phyloP scores from a whole-genome alignment of 2,797 vertebrate genomes.

The Falco rusticolus region DNA sequence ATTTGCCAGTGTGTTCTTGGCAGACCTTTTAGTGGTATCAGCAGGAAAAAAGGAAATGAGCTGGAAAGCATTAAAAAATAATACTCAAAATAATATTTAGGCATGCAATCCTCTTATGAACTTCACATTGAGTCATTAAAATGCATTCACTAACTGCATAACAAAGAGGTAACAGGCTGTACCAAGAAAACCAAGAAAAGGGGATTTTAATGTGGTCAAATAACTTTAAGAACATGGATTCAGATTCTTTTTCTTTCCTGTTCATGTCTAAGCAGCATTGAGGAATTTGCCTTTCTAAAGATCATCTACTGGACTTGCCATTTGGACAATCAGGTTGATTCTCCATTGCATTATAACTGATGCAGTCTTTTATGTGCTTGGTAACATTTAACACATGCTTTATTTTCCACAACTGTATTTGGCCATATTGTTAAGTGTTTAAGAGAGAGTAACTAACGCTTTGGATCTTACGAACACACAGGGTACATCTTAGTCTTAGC shows the following conservation, averaged over 20 bases:
- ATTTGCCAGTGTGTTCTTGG: not conserved
- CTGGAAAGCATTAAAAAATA: slow-evolving; percentile 27
- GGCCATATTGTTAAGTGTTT: not conserved
- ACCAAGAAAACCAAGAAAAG: not conserved
- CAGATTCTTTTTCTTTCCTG: not conserved
- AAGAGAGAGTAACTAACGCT: not conserved
- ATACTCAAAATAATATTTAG: not conserved
- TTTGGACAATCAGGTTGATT: not conserved
- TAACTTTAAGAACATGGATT: not conserved
- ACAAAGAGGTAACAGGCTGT: not conserved
- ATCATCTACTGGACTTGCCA: not conserved
- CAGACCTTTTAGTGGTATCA: not conserved
- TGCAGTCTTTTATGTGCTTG: not conserved
- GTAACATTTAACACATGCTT: not conserved
- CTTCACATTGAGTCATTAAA: not conserved
- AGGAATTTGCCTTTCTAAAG: not conserved
- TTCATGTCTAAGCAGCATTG: not conserved
- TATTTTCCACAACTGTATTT: not conserved
- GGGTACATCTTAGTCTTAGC: not conserved
- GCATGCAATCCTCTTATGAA: not conserved
- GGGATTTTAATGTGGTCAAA: not conserved
- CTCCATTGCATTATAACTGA: not conserved
- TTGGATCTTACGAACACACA: not conserved
- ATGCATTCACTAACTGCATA: not conserved
- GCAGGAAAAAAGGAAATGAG: slow-evolving; percentile 7